These are phyloP conservation scores for Enteromius fasciolatus DNA, from an alignment of 2,797 vertebrate species.

Conservation along the genomic window DNA sequence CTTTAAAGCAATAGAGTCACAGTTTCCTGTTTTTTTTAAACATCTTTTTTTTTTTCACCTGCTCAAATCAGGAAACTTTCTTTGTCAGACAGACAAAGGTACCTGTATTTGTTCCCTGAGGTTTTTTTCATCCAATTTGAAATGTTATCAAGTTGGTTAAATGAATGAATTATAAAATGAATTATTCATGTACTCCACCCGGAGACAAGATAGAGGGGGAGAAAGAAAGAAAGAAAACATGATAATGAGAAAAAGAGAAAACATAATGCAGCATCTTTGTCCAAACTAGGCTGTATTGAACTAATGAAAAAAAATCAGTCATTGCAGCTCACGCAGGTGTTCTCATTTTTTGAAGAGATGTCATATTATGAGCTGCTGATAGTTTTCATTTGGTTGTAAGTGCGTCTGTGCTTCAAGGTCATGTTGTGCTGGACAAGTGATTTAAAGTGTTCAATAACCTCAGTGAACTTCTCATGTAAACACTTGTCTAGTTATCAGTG, in stretches of 20 bases:
- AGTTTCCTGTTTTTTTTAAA: background rate
- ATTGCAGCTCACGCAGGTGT: constrained; percentile 18
- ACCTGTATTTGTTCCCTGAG: constrained; percentile 25
- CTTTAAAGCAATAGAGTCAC: background rate
- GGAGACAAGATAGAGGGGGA: constrained; percentile 25
- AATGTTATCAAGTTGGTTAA: constrained; percentile 62
- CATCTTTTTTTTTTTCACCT: background rate
- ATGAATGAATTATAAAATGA: constrained; percentile 53
- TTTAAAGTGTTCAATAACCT: constrained; percentile 30
- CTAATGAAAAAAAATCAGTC: constrained; percentile 55
- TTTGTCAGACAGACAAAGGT: constrained; percentile 28
- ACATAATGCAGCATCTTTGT: constrained; percentile 31
- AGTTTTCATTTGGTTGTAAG: constrained; percentile 54
- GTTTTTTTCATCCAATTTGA: constrained; percentile 52
- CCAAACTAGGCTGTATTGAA: constrained; percentile 34
- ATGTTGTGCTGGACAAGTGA: constrained; percentile 36
- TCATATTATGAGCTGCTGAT: constrained; percentile 55
- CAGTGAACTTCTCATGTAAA: constrained; percentile 44
- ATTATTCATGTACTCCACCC: constrained; percentile 61
- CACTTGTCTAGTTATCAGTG: constrained; percentile 10
- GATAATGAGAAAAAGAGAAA: constrained; percentile 47
- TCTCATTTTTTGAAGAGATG: constrained; percentile 59
- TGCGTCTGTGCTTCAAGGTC: constrained; percentile 50
- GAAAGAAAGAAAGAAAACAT: constrained; percentile 14
- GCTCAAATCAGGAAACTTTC: constrained; percentile 32